A percentile compares a stretch with the other conserved stretches of the same genome.
phyloP scores from a whole-genome alignment of 2,113 vertebrate genomes.

The Calcarius ornatus region DNA sequence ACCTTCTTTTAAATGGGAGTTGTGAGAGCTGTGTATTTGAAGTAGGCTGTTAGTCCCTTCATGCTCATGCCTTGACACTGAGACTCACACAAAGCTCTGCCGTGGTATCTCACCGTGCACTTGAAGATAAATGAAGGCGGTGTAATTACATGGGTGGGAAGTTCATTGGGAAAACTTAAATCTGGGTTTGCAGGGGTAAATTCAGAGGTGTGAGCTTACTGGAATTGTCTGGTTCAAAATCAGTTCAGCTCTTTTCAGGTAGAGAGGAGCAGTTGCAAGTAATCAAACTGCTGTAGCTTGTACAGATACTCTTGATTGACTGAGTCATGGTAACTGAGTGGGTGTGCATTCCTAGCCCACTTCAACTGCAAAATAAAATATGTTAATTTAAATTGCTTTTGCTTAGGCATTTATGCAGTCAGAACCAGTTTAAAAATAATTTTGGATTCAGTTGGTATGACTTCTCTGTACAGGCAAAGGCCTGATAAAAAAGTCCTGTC shows the following conservation, averaged over 20 bases:
- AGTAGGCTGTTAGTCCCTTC: background rate
- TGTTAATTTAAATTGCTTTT: conserved; percentile 48
- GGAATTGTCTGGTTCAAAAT: background rate
- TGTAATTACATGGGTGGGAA: background rate
- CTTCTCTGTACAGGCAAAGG: background rate
- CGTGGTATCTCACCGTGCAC: rapidly evolving
- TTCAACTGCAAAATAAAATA: conserved; percentile 55
- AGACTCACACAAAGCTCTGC: background rate
- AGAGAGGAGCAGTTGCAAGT: background rate
- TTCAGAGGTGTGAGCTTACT: background rate
- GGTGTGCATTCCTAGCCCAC: conserved; percentile 49
- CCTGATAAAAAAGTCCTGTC: background rate
- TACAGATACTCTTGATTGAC: conserved; percentile 38
- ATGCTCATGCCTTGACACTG: background rate
- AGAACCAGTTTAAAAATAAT: conserved; percentile 45
- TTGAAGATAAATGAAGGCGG: background rate
- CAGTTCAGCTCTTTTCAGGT: conserved; percentile 15
- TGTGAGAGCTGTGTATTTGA: background rate
- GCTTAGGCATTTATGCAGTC: conserved; percentile 35
- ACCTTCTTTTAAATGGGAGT: background rate
- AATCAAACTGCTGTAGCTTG: conserved; percentile 24
- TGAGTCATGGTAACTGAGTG: conserved; percentile 39
- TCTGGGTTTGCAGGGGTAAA: background rate
- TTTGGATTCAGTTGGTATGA: background rate
- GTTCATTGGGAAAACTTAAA: background rate